Base-by-base conservation (phyloP, 2,113 vertebrate species). In the Serilophus lunatus region DNA sequence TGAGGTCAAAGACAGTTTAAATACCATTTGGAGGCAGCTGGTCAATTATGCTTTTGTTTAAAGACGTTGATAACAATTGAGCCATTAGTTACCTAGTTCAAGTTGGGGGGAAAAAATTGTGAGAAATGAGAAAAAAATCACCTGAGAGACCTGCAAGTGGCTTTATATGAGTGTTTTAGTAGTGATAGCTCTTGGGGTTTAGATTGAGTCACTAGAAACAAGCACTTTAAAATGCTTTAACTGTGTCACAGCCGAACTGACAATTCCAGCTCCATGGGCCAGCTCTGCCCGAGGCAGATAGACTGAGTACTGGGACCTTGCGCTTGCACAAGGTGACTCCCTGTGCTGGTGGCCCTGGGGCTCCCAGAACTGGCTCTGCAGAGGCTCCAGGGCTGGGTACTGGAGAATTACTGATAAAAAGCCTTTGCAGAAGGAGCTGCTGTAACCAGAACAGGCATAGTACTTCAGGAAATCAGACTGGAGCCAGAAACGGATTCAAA, bases 291-390 rank as follows among this genome's bases (percentile, higher is more conserved):
- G 53, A 7, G 68, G 68, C 70, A 28, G 42, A 64, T 57, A 35
- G 23, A 17, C 36, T 50, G 50, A 47, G 50, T 31, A 24, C 44
- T 0, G 0, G 28, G 45, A n/a, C 59, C 42, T n/a, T 17, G 13
- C 0, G 6, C 31, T 26, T 0, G 0, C 4, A 3, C 44, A 36
- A 57, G 40, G 8, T 0, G 8, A 31, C 61, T 54, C 0, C 16
- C 57, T 68, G 25, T 47, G 56, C 80, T 75, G 79, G 42, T 28
- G 0, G 19, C 42, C 11, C 1, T 9, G 17, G 29, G 23, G 53
- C 40, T 85, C 60, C 40, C 75, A 75, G 57, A 75, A 9, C 26
- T 0, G 4, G 44, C 66, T 86, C 40, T 44, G 61, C 47, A 33
- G 28, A n/a, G 47, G 42, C n/a, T 36, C 35, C 24, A 68, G 59